These are phyloP conservation scores for Vanessa atalanta DNA, from an alignment of 1,140 invertebrate species.

Conservation along the genomic window DNA sequence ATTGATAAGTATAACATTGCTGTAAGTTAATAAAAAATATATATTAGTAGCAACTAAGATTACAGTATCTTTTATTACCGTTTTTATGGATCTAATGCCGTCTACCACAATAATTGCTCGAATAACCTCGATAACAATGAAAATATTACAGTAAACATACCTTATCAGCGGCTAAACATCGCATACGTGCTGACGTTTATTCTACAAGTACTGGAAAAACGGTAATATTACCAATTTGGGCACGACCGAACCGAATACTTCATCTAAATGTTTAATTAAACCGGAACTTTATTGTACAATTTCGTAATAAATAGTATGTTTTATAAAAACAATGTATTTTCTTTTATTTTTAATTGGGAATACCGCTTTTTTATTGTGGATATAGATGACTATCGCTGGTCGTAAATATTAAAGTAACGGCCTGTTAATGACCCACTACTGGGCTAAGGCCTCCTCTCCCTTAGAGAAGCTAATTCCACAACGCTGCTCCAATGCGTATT, in stretches of 20 bases:
- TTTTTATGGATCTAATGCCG: constrained; percentile 18
- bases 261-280: constrained; percentile 20
- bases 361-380: background rate
- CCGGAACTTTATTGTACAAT: constrained; percentile 15
- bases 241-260: constrained; percentile 24
- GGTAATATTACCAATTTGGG: constrained; percentile 26
- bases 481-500: no score
- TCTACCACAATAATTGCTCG: constrained; percentile 22
- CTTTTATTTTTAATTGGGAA: background rate
- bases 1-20: constrained; percentile 1
- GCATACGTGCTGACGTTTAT: constrained; percentile 27
- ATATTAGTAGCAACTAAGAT: constrained; percentile 8
- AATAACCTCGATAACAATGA: constrained; percentile 27
- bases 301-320: background rate
- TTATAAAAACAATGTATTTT: background rate
- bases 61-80: constrained; percentile 21
- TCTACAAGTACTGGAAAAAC: constrained; percentile 21
- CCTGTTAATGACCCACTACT: no score
- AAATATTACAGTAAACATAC: constrained; percentile 14
- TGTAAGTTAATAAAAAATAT: constrained; percentile 3
- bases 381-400: no score
- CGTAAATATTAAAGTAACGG: no score
- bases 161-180: constrained; percentile 33
- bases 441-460: no score
- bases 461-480: no score